Evolutionary conservation across 2,797 vertebrate species (phyloP), one percentile per base, ranked within the genome.

Genomic region (Parotocinclus haroldoi): DNA sequence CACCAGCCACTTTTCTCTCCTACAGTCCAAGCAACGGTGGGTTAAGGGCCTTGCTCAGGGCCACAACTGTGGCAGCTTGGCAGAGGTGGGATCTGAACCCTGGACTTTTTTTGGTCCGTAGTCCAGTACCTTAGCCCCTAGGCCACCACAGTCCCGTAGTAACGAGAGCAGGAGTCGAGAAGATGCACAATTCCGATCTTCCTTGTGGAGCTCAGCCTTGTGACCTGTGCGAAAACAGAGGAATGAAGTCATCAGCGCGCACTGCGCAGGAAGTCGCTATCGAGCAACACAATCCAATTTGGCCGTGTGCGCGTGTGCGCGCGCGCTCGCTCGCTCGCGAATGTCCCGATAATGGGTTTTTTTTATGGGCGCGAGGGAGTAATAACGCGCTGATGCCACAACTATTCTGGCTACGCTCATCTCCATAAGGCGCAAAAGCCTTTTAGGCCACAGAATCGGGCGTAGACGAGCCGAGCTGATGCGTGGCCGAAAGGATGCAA

Each of bases 341-440:
- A 56, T 51, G 57, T 45, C 46, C 56, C 44, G 55, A 58, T 67
- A 58, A 67, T 67, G 37, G 55, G 9, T 48, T 50, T 53, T 50
- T 53, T 67, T 59, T 27, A 59, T 67, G 65, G 55, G 50, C 19
- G n/a, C 56, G 44, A 11, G 17, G 52, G 49, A 44, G 48, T 45
- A 68, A 52, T 68, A 68, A 60, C 66, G 53, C 48, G 44, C 56
- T 68, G 58, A 58, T 59, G 37, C n/a, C n/a, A 39, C 10, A 49
- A 38, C 50, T 27, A 60, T 60, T 52, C 40, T 40, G 37, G 19
- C 65, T 58, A 42, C 56, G 52, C 42, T 27, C 40, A 48, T 46
- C 44, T 60, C 40, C 38, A 51, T 68, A 54, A 60, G 46, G 40
- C 39, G 45, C 49, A 59, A 42, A 13, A 6, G 16, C 37, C 14